Conservation (phyloP, 2,888 invertebrate species). For the Hemicrepidius hirtus region DNA sequence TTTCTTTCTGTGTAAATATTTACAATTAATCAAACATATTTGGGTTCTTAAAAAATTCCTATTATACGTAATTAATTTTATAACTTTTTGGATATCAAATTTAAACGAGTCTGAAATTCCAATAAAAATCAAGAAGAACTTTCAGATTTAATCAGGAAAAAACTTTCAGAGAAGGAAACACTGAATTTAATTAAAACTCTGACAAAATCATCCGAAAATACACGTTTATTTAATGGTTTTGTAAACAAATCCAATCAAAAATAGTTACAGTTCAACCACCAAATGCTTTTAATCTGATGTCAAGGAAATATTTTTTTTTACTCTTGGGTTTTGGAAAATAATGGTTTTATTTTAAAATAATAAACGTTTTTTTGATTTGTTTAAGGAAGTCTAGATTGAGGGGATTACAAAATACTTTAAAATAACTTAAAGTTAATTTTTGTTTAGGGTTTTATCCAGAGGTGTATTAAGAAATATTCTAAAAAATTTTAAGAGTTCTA, state of each 20-base stretch:
- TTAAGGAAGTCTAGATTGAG: constrained; percentile 6
- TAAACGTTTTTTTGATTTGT: constrained; percentile 20
- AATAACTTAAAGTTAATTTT: background rate
- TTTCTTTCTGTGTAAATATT: no score
- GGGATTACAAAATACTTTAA: constrained; percentile 1
- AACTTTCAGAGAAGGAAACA: background rate
- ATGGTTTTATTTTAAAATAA: background rate
- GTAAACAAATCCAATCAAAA: constrained; percentile 12
- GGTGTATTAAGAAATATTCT: no score
- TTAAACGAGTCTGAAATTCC: background rate
- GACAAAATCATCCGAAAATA: constrained; percentile 3
- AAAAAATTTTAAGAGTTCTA: no score
- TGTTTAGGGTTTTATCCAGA: background rate
- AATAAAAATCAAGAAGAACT: background rate
- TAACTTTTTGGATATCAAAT: no score
- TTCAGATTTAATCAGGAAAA: background rate
- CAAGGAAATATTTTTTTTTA: background rate
- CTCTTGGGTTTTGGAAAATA: background rate
- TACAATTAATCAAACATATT: no score
- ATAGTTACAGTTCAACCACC: constrained; percentile 15
- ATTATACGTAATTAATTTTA: no score
- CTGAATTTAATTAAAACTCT: background rate
- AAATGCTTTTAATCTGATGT: constrained; percentile 1
- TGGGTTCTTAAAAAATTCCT: no score
- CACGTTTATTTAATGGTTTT: background rate